phyloP scores from a whole-genome alignment of 2,797 vertebrate genomes.

The Acipenser ruthenus region DNA sequence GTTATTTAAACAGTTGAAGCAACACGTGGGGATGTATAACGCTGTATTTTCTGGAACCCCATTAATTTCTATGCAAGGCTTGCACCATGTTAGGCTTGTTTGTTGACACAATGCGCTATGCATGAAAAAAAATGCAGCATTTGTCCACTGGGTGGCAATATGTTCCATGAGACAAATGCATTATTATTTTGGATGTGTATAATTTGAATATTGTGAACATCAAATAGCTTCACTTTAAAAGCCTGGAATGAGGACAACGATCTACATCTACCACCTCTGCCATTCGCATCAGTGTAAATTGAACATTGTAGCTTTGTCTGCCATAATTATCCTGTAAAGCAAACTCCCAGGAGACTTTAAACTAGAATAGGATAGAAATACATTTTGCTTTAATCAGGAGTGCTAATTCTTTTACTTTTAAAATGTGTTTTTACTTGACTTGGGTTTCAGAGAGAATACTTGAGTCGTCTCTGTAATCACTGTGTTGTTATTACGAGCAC shows the following conservation, averaged over 20 bases:
- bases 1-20: too few relatives aligned
- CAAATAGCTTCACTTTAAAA: conserved; percentile 3
- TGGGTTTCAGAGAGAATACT: background rate
- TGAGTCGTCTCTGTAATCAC: background rate
- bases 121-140: too few relatives aligned
- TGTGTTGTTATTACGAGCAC: background rate
- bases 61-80: too few relatives aligned
- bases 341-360: conserved; percentile 56
- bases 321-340: conserved; percentile 69
- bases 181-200: too few relatives aligned
- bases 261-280: background rate
- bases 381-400: conserved; percentile 26
- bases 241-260: too few relatives aligned
- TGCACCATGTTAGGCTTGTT: too few relatives aligned
- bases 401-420: conserved; percentile 15
- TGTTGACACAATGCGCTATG: too few relatives aligned
- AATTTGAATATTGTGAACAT: too few relatives aligned
- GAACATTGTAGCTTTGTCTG: conserved; percentile 60
- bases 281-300: conserved; percentile 31
- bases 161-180: too few relatives aligned
- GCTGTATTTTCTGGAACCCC: too few relatives aligned
- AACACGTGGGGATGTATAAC: too few relatives aligned
- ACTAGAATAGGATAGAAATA: conserved; percentile 58
- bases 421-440: conserved; percentile 11
- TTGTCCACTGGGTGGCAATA: too few relatives aligned